Percentiles rank a stretch among this genome's conserved stretches.
Conservation (phyloP, 2,797 vertebrate species). For the Xyrichtys novacula region DNA sequence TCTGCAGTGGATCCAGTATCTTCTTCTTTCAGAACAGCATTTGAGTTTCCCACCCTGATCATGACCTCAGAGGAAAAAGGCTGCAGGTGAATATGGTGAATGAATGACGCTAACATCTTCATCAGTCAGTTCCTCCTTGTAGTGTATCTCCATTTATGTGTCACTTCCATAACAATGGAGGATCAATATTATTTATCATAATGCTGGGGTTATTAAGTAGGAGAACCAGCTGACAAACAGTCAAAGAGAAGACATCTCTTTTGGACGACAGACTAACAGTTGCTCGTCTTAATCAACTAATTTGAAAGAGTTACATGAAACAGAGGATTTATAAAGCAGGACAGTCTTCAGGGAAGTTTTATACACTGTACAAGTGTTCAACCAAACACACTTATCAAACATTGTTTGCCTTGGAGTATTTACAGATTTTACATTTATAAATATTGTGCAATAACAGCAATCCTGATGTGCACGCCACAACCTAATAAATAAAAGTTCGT, state of each 20-base stretch:
- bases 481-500: conserved; percentile 17
- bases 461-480: conserved; percentile 56
- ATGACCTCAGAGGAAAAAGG: neutral
- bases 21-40: too few relatives aligned
- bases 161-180: conserved; percentile 21
- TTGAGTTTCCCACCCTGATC: neutral
- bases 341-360: conserved; percentile 20
- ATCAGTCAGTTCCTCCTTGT: neutral
- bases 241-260: neutral
- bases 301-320: conserved; percentile 33
- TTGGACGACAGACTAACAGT: conserved; percentile 4
- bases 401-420: conserved; percentile 57
- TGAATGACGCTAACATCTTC: neutral
- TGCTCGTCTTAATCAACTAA: conserved; percentile 21
- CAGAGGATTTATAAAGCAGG: conserved; percentile 48
- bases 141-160: conserved; percentile 14
- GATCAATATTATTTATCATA: neutral
- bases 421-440: conserved; percentile 76
- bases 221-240: conserved; percentile 10
- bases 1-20: too few relatives aligned
- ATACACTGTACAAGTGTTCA: conserved; percentile 61
- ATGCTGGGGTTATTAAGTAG: neutral
- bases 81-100: too few relatives aligned
- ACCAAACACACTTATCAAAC: conserved; percentile 40
- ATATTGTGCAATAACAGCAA: conserved; percentile 67